Conservation (phyloP, 1,140 invertebrate species). For the Pogonus chalceus region DNA sequence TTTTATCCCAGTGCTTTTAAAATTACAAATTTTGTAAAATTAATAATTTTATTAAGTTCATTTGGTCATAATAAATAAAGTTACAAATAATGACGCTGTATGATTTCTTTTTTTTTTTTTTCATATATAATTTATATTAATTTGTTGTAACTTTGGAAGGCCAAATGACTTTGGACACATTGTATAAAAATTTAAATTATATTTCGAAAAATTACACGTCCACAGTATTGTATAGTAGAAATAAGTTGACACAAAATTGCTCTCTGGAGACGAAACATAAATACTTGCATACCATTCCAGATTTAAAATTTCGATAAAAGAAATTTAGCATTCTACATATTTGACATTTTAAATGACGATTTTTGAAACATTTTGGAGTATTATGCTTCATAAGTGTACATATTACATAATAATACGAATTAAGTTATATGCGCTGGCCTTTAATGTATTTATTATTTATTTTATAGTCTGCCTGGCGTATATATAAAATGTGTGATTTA, state of each 20-base stretch:
- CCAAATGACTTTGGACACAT: not conserved
- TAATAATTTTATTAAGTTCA: too few species aligned
- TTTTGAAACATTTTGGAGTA: not conserved
- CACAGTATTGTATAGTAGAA: not conserved
- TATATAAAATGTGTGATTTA: not conserved
- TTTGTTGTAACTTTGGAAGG: not conserved
- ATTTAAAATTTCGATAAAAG: not conserved
- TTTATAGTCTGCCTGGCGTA: not conserved
- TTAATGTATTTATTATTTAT: not conserved
- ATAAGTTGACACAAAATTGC: not conserved
- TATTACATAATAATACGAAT: too few species aligned
- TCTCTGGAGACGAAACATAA: not conserved
- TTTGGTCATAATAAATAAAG: too few species aligned
- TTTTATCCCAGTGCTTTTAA: too few species aligned
- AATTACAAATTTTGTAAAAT: too few species aligned
- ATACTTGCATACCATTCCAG: not conserved
- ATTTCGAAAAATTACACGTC: not conserved
- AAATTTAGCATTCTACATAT: not conserved
- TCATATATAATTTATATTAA: too few species aligned
- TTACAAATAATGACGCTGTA: too few species aligned
- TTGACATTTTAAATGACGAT: too few species aligned
- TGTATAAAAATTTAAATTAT: not conserved
- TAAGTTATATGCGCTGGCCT: not conserved
- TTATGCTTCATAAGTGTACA: not conserved
- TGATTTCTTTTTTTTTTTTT: too few species aligned